Evolutionary conservation across 2,113 vertebrate genomes (phyloP).

Genomic region (Bungarus multicinctus): DNA sequence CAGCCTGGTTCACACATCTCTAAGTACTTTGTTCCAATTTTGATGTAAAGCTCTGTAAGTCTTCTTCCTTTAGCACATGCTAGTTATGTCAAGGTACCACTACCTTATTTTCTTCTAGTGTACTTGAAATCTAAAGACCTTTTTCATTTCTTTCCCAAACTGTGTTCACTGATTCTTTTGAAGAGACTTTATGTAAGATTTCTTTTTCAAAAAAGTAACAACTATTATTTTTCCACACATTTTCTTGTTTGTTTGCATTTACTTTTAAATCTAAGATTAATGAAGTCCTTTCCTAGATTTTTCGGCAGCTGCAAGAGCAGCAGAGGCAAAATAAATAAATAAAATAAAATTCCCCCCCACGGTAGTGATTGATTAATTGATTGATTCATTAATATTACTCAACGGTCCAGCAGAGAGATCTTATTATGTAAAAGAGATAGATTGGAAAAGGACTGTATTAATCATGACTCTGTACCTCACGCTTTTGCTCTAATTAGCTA

Average conservation of each 20-base stretch:
- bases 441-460: neutral
- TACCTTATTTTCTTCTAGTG: neutral
- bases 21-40: conserved; percentile 8
- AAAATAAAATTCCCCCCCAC: neutral
- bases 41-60: neutral
- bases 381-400: conserved; percentile 21
- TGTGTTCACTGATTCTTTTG: conserved; percentile 32
- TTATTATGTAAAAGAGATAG: neutral
- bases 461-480: neutral
- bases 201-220: conserved; percentile 8
- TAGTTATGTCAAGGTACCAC: conserved; percentile 7
- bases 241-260: conserved; percentile 34
- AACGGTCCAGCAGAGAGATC: conserved; percentile 24
- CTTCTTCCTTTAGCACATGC: conserved; percentile 35
- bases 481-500: neutral
- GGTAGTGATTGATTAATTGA: conserved; percentile 37
- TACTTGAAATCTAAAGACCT: conserved; percentile 18
- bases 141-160: neutral
- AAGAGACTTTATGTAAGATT: conserved; percentile 34
- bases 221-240: conserved; percentile 22
- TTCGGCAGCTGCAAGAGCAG: conserved; percentile 19
- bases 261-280: conserved; percentile 48
- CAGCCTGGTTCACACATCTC: neutral
- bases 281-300: conserved; percentile 35
- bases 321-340: conserved; percentile 22